These are phyloP conservation scores for Halichoerus grypus DNA, from an alignment of 2,113 vertebrate genomes.

Conservation along the genomic window DNA sequence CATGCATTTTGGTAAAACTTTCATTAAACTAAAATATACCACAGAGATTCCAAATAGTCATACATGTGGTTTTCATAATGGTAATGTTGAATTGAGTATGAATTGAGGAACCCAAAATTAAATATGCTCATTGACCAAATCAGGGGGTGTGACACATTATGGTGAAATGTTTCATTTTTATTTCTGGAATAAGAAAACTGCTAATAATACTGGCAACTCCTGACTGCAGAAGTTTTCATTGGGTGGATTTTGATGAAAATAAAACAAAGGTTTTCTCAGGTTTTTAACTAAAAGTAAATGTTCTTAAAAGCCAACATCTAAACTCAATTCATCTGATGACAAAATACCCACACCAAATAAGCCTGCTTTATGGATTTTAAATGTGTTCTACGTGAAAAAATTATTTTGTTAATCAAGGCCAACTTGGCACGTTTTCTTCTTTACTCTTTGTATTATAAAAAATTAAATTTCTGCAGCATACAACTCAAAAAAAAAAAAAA, in stretches of 20 bases:
- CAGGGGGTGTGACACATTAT: neutral
- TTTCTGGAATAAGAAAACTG: neutral
- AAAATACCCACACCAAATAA: neutral
- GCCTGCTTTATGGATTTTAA: neutral
- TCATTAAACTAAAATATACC: neutral
- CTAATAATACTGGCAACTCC: neutral
- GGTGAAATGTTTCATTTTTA: neutral
- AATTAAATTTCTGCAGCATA: neutral
- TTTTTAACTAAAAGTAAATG: slow-evolving; percentile 48
- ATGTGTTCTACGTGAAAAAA: neutral
- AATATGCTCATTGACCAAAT: neutral
- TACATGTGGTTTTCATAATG: neutral
- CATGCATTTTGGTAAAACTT: neutral
- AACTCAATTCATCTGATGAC: neutral
- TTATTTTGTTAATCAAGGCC: neutral
- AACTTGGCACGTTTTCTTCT: neutral
- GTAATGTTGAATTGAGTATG: neutral
- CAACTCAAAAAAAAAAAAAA: neutral
- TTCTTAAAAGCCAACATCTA: neutral
- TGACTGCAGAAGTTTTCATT: neutral
- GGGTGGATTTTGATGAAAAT: slow-evolving; percentile 20
- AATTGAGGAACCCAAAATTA: neutral
- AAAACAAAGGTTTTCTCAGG: neutral
- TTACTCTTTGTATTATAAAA: neutral
- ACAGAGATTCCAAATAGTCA: neutral